Evolutionary conservation across 2,888 invertebrate species (phyloP).

Genomic region (Cetonia aurata): DNA sequence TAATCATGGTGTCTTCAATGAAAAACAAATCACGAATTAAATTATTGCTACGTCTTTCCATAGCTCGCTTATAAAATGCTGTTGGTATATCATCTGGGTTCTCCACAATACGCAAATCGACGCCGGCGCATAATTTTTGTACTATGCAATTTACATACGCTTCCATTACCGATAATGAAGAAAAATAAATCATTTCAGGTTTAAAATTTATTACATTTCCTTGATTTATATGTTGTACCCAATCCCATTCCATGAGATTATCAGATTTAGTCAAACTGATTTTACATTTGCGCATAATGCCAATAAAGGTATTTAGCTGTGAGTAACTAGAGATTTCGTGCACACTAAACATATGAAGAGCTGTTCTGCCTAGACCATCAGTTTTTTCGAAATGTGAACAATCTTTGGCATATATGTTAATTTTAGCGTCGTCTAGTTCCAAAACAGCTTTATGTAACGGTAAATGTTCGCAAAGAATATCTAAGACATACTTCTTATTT

Average conservation of each 20-base stretch:
- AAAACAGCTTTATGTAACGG: neutral
- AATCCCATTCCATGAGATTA: neutral
- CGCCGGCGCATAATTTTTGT: too few species aligned
- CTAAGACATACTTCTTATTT: neutral
- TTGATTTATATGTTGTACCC: neutral
- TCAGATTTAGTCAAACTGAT: neutral
- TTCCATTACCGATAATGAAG: neutral
- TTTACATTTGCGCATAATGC: neutral
- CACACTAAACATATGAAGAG: neutral
- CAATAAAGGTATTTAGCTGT: too few species aligned
- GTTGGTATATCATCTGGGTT: too few species aligned
- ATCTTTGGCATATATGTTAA: neutral
- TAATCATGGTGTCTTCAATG: too few species aligned
- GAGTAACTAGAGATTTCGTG: too few species aligned
- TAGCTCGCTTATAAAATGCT: too few species aligned
- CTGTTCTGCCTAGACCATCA: constrained; percentile 1
- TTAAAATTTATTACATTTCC: too few species aligned
- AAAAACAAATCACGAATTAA: too few species aligned
- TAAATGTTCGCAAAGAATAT: neutral
- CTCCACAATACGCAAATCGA: too few species aligned
- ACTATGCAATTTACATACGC: too few species aligned
- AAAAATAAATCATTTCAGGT: too few species aligned
- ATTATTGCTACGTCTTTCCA: too few species aligned
- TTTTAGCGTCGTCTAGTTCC: neutral
- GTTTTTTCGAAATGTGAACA: neutral